Conservation (phyloP, 2,888 invertebrate species). For the Candidula unifasciata region DNA sequence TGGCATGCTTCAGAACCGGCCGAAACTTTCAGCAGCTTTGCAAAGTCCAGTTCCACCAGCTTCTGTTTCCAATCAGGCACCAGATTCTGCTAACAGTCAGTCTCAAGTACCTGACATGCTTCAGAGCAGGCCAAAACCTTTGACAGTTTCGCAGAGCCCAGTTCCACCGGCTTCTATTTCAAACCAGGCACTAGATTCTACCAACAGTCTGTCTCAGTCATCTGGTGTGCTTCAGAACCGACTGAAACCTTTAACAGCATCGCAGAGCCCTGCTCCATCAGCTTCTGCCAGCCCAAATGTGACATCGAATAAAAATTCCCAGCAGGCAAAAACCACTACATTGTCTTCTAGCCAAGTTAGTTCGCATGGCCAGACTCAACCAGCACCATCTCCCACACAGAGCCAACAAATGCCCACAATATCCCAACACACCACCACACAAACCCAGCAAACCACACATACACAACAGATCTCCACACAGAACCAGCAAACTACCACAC, state of each 20-base stretch:
- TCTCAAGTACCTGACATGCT: not conserved
- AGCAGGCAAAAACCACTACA: not conserved
- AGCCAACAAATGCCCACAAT: not conserved
- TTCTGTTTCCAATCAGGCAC: not conserved
- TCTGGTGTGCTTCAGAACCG: not conserved
- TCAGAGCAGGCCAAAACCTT: not conserved
- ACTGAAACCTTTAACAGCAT: not conserved
- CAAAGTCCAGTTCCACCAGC: not conserved
- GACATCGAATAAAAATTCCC: not conserved
- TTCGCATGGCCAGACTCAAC: not conserved
- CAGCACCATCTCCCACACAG: not conserved
- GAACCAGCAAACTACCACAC: not conserved
- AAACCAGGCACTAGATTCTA: not conserved
- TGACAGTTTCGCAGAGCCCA: not conserved
- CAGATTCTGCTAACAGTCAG: not conserved
- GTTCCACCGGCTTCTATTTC: slow-evolving; percentile 6
- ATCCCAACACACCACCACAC: not conserved
- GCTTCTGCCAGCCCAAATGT: not conserved
- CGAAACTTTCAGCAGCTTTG: not conserved
- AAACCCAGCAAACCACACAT: not conserved
- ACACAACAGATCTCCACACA: not conserved
- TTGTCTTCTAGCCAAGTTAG: not conserved
- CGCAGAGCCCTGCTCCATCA: not conserved
- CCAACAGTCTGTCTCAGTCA: not conserved
- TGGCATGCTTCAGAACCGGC: not conserved